These are phyloP conservation scores for Drosophila sp. DNA, from an alignment of 1,140 invertebrate genomes.

Conservation along the genomic window DNA sequence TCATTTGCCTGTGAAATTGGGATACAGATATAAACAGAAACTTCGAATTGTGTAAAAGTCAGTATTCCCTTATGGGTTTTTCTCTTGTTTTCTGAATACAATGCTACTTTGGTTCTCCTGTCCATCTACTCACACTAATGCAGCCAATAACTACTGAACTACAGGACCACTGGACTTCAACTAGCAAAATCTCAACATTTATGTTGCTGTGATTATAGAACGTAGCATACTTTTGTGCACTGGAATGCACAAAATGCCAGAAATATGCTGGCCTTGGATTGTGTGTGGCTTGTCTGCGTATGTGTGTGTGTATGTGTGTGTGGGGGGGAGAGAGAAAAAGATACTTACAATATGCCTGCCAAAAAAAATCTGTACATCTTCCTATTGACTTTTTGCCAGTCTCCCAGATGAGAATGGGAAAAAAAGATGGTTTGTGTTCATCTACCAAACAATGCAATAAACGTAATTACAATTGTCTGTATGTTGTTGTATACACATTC, in stretches of 20 bases:
- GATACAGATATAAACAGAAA: too few relatives aligned
- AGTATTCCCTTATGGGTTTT: too few relatives aligned
- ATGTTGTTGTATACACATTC: not conserved
- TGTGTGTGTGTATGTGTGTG: not conserved
- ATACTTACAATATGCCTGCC: conserved; percentile 7
- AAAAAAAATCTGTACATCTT: conserved; percentile 19
- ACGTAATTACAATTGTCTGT: conserved; percentile 69
- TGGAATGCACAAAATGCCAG: conserved; percentile 63
- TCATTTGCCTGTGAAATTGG: too few relatives aligned
- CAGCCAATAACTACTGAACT: too few relatives aligned
- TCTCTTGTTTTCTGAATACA: too few relatives aligned
- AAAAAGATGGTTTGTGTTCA: conserved; percentile 39
- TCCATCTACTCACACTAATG: too few relatives aligned
- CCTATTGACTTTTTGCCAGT: conserved; percentile 27
- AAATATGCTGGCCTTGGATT: conserved; percentile 49
- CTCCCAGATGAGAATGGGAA: conserved; percentile 15
- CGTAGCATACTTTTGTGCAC: conserved; percentile 54
- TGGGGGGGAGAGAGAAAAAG: not conserved
- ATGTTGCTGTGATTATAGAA: conserved; percentile 54
- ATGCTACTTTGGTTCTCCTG: too few relatives aligned
- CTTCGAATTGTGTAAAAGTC: too few relatives aligned
- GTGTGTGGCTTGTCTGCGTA: not conserved
- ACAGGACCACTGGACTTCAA: not conserved
- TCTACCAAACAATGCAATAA: conserved; percentile 67
- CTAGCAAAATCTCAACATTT: conserved; percentile 44